A percentile compares a stretch with the other conserved stretches of the same genome.
Conservation (phyloP, 1,140 invertebrate species). For the Acromyrmex charruanus region DNA sequence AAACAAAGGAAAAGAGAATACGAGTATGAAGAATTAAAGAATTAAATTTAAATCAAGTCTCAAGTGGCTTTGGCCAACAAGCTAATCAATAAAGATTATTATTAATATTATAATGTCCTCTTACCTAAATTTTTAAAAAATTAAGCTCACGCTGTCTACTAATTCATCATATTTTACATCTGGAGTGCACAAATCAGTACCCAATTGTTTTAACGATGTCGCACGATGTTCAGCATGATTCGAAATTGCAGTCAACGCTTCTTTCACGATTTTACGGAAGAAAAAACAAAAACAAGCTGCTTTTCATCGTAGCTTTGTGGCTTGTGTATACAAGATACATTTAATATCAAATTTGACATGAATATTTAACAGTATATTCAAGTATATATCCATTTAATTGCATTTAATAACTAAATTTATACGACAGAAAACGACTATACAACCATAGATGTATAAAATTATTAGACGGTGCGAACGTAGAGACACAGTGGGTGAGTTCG, state of each 20-base stretch:
- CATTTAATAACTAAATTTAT: neutral
- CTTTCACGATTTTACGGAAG: constrained; percentile 93
- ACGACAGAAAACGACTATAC: neutral
- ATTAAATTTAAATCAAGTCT: no score
- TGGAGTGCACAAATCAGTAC: neutral
- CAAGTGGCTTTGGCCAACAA: no score
- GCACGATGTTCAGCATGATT: constrained; percentile 27
- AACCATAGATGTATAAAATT: no score
- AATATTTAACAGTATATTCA: neutral
- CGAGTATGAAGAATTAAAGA: no score
- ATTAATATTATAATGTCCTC: no score
- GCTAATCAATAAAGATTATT: no score
- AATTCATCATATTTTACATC: neutral
- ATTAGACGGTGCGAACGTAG: no score
- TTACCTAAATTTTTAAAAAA: neutral
- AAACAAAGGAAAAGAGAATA: no score
- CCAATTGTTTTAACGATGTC: neutral
- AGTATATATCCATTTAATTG: no score
- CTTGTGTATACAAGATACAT: neutral
- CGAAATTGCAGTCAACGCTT: constrained; percentile 99
- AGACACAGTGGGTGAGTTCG: no score
- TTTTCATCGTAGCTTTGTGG: constrained; percentile 90
- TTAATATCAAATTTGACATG: neutral
- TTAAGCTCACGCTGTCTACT: neutral
- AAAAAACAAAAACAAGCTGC: constrained; percentile 92